These are phyloP conservation scores for Helicolenus hilgendorfi DNA, from an alignment of 2,797 vertebrate genomes.

Conservation along the genomic window DNA sequence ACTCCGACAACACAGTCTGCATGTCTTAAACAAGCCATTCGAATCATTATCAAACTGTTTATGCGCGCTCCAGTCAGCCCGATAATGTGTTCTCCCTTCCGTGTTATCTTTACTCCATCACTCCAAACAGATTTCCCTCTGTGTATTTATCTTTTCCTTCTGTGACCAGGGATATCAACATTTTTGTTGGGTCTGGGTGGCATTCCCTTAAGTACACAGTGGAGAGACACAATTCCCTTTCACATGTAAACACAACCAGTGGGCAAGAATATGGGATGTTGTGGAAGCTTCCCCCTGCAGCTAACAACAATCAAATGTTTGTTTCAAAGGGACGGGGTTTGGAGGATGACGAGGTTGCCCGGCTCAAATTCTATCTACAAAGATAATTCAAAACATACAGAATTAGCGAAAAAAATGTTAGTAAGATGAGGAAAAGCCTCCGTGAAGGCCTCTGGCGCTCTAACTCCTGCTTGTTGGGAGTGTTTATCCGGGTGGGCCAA, in stretches of 20 bases:
- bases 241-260: conserved; percentile 46
- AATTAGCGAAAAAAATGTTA: conserved; percentile 25
- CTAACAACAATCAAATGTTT: conserved; percentile 54
- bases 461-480: not conserved
- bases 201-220: conserved; percentile 53
- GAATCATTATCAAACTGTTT: conserved; percentile 55
- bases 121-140: conserved; percentile 43
- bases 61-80: conserved; percentile 13
- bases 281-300: not conserved
- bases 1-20: not conserved
- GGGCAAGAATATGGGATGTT: conserved; percentile 20
- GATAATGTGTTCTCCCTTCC: conserved; percentile 17
- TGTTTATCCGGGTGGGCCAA: conserved; percentile 49
- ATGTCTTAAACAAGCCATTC: conserved; percentile 43
- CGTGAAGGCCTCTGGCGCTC: not conserved
- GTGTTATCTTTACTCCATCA: conserved; percentile 49
- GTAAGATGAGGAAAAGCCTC: conserved; percentile 3
- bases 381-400: conserved; percentile 49
- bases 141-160: conserved; percentile 50
- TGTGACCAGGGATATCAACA: conserved; percentile 43
- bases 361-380: conserved; percentile 17
- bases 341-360: conserved; percentile 6
- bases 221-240: conserved; percentile 38
- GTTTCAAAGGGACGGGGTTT: conserved; percentile 28
- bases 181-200: conserved; percentile 56